phyloP scores from a whole-genome alignment of 2,888 invertebrate species.

The Ophioninae sp. region DNA sequence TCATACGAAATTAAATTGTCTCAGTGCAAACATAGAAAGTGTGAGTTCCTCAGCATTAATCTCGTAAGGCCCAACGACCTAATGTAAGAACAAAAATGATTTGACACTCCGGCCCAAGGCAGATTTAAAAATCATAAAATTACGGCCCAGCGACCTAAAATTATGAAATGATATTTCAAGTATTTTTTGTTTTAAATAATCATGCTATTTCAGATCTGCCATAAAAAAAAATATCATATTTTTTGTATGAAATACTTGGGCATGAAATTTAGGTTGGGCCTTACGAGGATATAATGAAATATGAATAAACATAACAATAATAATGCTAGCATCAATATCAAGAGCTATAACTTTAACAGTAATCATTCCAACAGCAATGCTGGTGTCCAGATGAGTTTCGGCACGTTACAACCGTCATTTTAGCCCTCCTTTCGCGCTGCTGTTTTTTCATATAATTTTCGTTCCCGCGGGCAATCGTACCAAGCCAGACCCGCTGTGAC shows the following conservation, averaged over 20 bases:
- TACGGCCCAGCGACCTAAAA: no score
- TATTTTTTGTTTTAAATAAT: no score
- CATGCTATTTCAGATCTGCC: no score
- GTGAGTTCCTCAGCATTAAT: neutral
- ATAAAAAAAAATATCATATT: no score
- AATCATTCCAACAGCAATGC: neutral
- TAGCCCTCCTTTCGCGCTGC: slow-evolving; percentile 27
- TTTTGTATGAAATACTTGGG: no score
- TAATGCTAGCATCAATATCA: neutral
- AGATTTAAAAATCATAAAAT: no score
- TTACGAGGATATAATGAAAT: no score
- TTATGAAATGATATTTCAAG: no score
- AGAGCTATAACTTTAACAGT: neutral
- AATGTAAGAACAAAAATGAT: no score
- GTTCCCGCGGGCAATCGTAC: slow-evolving; percentile 49
- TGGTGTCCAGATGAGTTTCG: slow-evolving; percentile 28
- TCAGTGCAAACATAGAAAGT: neutral
- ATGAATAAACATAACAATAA: neutral
- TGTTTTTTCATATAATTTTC: slow-evolving; percentile 21
- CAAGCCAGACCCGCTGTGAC: slow-evolving; percentile 33
- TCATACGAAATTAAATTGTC: neutral
- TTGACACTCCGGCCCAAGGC: no score
- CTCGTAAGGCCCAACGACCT: no score
- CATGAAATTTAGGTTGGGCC: no score
- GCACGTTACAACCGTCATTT: neutral